Conservation (phyloP, 2,888 invertebrate species). For the Cryptophagus acutangulus region DNA sequence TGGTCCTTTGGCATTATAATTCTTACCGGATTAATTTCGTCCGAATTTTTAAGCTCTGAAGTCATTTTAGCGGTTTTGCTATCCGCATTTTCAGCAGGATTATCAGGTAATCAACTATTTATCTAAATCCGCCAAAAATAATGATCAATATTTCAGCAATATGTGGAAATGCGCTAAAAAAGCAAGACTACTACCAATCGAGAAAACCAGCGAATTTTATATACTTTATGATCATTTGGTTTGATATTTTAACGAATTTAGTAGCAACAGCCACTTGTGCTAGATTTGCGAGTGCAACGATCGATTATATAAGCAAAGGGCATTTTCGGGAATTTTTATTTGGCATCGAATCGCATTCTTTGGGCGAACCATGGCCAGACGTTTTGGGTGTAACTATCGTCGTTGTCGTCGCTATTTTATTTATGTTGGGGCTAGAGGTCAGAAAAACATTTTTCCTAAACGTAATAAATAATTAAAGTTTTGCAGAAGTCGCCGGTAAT, state of each 20-base stretch:
- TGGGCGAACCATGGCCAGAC: slow-evolving; percentile 62
- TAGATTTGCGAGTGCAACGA: slow-evolving; percentile 57
- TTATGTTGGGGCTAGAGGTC: slow-evolving; percentile 62
- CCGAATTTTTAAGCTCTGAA: slow-evolving; percentile 55
- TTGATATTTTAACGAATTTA: slow-evolving; percentile 55
- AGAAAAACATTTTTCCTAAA: slow-evolving; percentile 19
- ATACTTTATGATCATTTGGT: slow-evolving; percentile 58
- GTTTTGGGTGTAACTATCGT: slow-evolving; percentile 59
- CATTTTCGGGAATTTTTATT: slow-evolving; percentile 58
- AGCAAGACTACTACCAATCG: no score
- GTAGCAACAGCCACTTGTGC: slow-evolving; percentile 60
- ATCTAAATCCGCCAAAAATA: no score
- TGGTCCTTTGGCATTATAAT: slow-evolving; percentile 58
- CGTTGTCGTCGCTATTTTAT: slow-evolving; percentile 57
- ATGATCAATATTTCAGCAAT: slow-evolving; percentile 33
- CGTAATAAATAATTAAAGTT: neutral
- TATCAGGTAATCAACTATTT: slow-evolving; percentile 50
- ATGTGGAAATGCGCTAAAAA: slow-evolving; percentile 30
- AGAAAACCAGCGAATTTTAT: slow-evolving; percentile 52
- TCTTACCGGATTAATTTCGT: slow-evolving; percentile 56
- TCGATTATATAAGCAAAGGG: slow-evolving; percentile 59
- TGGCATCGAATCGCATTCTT: slow-evolving; percentile 54
- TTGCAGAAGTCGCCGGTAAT: slow-evolving; percentile 47
- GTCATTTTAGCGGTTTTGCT: slow-evolving; percentile 55
- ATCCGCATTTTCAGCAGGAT: slow-evolving; percentile 48